phyloP scores from a whole-genome alignment of 2,797 vertebrate genomes.

The Acrossocheilus fasciatus region DNA sequence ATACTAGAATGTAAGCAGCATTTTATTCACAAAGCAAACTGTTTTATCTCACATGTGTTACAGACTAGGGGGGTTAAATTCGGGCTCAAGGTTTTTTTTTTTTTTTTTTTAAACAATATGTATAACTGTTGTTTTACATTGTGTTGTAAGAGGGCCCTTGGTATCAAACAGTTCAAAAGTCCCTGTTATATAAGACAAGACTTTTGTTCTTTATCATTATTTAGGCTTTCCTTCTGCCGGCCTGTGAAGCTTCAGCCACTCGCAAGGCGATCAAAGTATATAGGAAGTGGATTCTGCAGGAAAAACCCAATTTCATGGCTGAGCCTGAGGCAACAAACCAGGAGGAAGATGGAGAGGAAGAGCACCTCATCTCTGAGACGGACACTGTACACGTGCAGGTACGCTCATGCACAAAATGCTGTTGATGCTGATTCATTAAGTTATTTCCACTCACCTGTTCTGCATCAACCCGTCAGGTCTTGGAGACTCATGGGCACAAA shows the following conservation, averaged over 20 bases:
- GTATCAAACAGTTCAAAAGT: neutral
- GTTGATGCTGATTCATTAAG: constrained; percentile 46
- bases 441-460: neutral
- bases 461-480: constrained; percentile 60
- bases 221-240: constrained; percentile 94
- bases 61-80: neutral
- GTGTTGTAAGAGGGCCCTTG: neutral
- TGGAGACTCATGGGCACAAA: constrained; percentile 85
- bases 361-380: constrained; percentile 71
- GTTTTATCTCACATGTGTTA: neutral
- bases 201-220: constrained; percentile 38
- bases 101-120: neutral
- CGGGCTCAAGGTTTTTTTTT: neutral
- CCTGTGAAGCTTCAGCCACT: constrained; percentile 90
- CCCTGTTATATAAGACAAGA: neutral
- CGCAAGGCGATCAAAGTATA: constrained; percentile 97
- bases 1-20: neutral
- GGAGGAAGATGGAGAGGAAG: constrained; percentile 78
- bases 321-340: constrained; percentile 86
- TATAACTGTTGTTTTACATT: neutral
- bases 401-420: constrained; percentile 47
- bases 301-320: constrained; percentile 93
- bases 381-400: constrained; percentile 77
- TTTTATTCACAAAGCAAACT: neutral
- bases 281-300: constrained; percentile 93